Base-by-base conservation (phyloP, 2,113 vertebrate genomes). In the western clawed frog (Xenopus tropicalis) region DNA sequence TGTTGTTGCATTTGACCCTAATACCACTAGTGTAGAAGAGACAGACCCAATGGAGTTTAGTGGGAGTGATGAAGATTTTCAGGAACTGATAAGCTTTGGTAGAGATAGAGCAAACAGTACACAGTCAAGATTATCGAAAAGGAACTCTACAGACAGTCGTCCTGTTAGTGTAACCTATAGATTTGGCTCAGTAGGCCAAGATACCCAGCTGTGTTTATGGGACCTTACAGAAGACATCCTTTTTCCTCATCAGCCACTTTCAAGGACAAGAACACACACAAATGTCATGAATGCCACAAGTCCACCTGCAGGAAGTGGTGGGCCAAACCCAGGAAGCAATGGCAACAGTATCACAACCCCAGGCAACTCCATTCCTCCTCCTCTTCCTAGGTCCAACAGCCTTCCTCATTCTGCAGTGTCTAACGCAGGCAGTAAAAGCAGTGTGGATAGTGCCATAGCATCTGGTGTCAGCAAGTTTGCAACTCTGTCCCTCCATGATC, bases 191-290 rank as follows among this genome's bases (percentile, higher is more conserved):
- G 97, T 98, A 83, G 97, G 97, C 70, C 97, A 99, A 89, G 97
- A 98, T 82, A 99, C 97, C 0, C 97, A 98, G 84, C 86, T 99
- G 64, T 98, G 97, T 86, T 84, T 98, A 79, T 99, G 97, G 97
- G 97, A 99, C 90, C 94, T 98, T 13, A 99, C 97, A 3, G 97
- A 99, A 87, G 97, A 99, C 82, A 97, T 98, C 79, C 94, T 99
- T 59, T 99, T 99, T 76, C 97, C 97, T 61, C 96, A 98, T 86
- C 94, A 97, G 48, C 97, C 97, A 54, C 89, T 99, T 66, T 98
- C 97, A 20, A 92, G 97, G 79, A 95, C 97, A 72, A 91, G 97
- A 88, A 99, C 97, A 83, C 97, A 99, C 82, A 99, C 97, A 57
- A 99, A 99, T 48, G 96, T 99, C 70, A 98, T 98, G 96, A 98